phyloP scores from a whole-genome alignment of 2,113 vertebrate species.

The Chunga burmeisteri region DNA sequence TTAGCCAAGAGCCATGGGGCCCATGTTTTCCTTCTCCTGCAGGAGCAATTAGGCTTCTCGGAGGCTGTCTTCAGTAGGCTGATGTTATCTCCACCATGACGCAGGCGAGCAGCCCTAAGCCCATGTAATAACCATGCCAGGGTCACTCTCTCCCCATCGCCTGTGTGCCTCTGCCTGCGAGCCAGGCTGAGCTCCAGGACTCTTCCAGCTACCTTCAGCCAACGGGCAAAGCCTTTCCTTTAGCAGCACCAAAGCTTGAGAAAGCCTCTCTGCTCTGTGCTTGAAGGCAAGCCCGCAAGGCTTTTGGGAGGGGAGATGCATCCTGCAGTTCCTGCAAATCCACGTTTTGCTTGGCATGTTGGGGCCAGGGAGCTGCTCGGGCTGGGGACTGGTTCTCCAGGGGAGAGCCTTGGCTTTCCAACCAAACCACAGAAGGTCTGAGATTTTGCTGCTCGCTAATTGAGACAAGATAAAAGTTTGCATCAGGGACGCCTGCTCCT shows the following conservation, averaged over 20 bases:
- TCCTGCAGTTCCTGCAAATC: neutral
- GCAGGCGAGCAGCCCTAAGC: neutral
- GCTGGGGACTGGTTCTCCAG: neutral
- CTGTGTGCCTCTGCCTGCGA: neutral
- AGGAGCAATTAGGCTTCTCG: neutral
- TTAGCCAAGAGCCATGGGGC: neutral
- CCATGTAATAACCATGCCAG: constrained; percentile 5
- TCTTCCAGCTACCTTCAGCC: neutral
- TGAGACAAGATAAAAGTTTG: constrained; percentile 28
- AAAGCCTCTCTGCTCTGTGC: neutral
- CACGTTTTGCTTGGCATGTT: rapidly evolving
- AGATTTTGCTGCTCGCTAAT: neutral
- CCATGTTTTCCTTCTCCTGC: neutral
- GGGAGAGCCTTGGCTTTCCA: neutral
- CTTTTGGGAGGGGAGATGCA: neutral
- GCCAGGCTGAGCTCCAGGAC: constrained; percentile 8
- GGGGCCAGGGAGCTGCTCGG: neutral
- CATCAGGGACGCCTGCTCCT: neutral
- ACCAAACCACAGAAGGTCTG: neutral
- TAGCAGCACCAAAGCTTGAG: neutral
- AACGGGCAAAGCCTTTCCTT: neutral
- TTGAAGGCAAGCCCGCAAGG: neutral
- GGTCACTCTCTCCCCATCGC: constrained; percentile 28
- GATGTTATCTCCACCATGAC: constrained; percentile 35
- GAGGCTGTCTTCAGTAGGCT: neutral